Percentiles rank a stretch among this genome's conserved stretches.
phyloP scores from a whole-genome alignment of 2,888 invertebrate species.

The Drosophila sordidula region DNA sequence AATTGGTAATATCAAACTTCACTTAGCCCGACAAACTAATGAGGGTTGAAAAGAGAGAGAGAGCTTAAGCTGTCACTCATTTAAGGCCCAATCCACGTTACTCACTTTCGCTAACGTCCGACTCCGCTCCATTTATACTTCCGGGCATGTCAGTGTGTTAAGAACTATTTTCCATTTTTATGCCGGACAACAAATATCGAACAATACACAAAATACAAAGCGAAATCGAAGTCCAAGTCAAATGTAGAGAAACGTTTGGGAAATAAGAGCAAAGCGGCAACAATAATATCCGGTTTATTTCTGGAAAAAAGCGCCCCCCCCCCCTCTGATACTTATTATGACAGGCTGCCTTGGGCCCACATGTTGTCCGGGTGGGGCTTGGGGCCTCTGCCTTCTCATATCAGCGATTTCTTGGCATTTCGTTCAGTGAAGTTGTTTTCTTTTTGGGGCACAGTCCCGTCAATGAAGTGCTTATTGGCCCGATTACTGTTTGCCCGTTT shows the following conservation, averaged over 20 bases:
- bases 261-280: conserved; percentile 19
- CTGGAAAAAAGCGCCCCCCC: conserved; percentile 12
- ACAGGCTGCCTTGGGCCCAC: conserved; percentile 46
- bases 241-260: conserved; percentile 14
- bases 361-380: conserved; percentile 15
- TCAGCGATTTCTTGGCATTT: conserved; percentile 26
- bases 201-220: conserved; percentile 3
- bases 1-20: neutral
- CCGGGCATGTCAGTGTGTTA: conserved; percentile 8
- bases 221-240: conserved; percentile 23
- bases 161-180: conserved; percentile 14
- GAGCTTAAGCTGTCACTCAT: conserved; percentile 12
- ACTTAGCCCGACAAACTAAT: neutral
- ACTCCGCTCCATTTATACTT: conserved; percentile 1
- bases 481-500: conserved; percentile 39
- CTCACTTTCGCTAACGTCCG: conserved; percentile 1
- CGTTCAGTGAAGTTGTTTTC: conserved; percentile 37
- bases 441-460: conserved; percentile 39
- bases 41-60: neutral
- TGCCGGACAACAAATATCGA: conserved; percentile 15
- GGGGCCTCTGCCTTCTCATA: neutral
- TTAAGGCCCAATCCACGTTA: neutral
- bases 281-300: conserved; percentile 66
- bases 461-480: conserved; percentile 64
- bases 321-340: conserved; percentile 37